A percentile compares a stretch with the other conserved stretches of the same genome.
phyloP scores from a whole-genome alignment of 2,113 vertebrate species.

The Mormoops blainvillei region DNA sequence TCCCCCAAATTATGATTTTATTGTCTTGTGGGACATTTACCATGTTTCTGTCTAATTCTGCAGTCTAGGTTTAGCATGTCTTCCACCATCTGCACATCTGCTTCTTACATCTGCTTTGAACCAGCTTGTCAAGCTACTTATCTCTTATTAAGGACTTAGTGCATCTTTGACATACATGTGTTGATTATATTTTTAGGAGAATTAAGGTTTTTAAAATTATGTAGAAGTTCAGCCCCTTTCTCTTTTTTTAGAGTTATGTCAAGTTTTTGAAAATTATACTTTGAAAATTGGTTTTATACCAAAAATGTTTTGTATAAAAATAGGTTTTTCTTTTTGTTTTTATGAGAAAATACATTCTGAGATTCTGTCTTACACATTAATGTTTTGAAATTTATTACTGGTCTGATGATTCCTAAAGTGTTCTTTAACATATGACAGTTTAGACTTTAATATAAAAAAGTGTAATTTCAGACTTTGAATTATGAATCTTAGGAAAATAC shows the following conservation, averaged over 20 bases:
- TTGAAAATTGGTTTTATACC: not conserved
- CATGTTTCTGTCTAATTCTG: not conserved
- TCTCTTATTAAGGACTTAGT: not conserved
- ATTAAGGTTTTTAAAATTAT: not conserved
- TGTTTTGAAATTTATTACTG: not conserved
- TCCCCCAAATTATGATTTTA: not conserved
- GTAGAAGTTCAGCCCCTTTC: no score
- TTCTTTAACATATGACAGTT: not conserved
- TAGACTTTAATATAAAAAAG: not conserved
- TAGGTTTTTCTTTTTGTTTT: not conserved
- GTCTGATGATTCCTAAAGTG: not conserved
- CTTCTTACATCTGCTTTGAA: not conserved
- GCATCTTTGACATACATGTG: not conserved
- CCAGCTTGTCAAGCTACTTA: not conserved
- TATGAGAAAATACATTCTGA: conserved; percentile 3
- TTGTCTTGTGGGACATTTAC: not conserved
- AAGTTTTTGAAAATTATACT: not conserved
- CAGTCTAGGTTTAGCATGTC: not conserved
- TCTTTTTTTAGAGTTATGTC: no score
- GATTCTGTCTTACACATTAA: not conserved
- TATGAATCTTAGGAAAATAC: not conserved
- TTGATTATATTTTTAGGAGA: not conserved
- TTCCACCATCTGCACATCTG: not conserved
- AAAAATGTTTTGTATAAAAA: not conserved
- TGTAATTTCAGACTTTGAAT: not conserved